Evolutionary conservation across 2,113 vertebrate genomes (phyloP).

Genomic region (Irena cyanogastra): DNA sequence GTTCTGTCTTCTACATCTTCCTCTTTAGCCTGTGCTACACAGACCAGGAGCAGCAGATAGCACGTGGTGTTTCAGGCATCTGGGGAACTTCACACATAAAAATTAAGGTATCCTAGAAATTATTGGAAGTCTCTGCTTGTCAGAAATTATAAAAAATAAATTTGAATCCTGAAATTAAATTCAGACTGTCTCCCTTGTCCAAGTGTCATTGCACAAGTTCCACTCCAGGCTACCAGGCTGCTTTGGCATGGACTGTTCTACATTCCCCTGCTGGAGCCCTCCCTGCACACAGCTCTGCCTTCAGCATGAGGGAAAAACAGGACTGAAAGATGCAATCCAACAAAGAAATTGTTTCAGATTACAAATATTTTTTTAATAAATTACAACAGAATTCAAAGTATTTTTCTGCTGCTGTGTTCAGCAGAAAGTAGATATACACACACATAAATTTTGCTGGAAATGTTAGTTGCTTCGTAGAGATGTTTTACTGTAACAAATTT

Average conservation of each 20-base stretch:
- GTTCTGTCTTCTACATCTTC: neutral
- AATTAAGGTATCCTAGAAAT: neutral
- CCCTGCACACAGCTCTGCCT: neutral
- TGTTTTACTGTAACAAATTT: neutral
- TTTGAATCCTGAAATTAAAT: neutral
- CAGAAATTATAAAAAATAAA: neutral
- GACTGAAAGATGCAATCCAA: neutral
- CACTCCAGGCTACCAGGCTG: neutral
- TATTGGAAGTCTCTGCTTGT: neutral
- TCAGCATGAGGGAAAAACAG: neutral
- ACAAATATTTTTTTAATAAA: neutral
- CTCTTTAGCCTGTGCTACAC: neutral
- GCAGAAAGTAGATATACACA: neutral
- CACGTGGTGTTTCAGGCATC: neutral
- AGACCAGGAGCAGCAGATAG: neutral
- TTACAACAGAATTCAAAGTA: neutral
- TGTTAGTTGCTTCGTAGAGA: neutral
- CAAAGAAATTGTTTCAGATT: neutral
- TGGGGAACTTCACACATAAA: neutral
- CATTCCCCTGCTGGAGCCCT: neutral
- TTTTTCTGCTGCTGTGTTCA: neutral
- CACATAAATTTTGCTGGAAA: neutral
- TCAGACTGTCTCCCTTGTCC: neutral
- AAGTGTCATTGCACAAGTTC: neutral
- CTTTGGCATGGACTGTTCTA: neutral